Percentiles rank a stretch among this genome's conserved stretches.
Evolutionary conservation across 2,888 invertebrate species (phyloP).

Genomic region (Lasioglossum zephyrum): DNA sequence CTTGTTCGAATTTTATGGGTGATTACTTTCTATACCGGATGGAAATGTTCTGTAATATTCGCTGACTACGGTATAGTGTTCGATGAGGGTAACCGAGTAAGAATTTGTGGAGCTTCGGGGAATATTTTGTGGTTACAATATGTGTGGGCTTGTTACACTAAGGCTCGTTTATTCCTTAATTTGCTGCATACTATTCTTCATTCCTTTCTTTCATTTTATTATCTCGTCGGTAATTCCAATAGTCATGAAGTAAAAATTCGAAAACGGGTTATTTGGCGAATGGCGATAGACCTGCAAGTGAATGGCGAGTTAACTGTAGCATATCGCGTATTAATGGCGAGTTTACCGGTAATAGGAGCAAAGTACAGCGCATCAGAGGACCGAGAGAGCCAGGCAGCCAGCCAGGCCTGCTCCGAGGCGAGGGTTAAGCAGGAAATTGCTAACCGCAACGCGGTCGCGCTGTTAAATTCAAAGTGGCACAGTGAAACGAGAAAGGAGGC

Average conservation of each 20-base stretch:
- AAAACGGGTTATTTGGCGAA: background rate
- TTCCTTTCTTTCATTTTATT: background rate
- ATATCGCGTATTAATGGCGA: background rate
- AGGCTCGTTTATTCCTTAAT: too few species aligned
- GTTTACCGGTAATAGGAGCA: background rate
- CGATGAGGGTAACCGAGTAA: background rate
- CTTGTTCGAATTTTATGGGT: background rate
- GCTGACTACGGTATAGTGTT: background rate
- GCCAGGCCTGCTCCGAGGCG: slow-evolving; percentile 9
- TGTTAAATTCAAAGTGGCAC: slow-evolving; percentile 37
- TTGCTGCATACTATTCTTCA: too few species aligned
- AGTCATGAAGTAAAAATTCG: background rate
- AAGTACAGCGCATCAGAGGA: background rate
- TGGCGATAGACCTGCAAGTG: background rate
- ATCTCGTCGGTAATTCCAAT: background rate
- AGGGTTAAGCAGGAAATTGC: slow-evolving; percentile 36
- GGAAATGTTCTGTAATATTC: background rate
- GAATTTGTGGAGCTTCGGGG: background rate
- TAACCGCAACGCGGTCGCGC: slow-evolving; percentile 45
- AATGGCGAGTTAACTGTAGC: background rate
- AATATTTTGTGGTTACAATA: background rate
- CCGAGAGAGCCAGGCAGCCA: background rate
- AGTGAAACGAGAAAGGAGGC: slow-evolving; percentile 43
- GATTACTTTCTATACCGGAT: background rate
- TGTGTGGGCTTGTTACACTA: background rate